Base-by-base conservation (phyloP, 1,140 invertebrate genomes). In the Drosophila punjabiensis region DNA sequence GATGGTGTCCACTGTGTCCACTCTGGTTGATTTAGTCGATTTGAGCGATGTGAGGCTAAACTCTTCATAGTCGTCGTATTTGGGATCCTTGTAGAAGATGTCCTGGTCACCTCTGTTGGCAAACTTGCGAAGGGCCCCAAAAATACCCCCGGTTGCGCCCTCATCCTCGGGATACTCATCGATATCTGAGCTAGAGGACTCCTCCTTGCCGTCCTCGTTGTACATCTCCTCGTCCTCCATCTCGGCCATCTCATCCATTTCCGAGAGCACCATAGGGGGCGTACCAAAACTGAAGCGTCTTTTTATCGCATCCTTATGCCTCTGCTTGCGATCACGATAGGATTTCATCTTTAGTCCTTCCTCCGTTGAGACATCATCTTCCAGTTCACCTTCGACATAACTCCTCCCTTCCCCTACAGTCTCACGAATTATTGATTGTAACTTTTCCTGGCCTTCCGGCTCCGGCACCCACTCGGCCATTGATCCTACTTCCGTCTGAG, bases 61-160 rank as follows among this genome's bases (percentile, higher is more conserved):
- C 3, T 4, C 0, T 2, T 37, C 20, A 14, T 20, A 24, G 13
- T n/a, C 11, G 0, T 66, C 64, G 16, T 45, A 64, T 6, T 6
- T 41, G 8, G 39, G 9, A 47, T 67, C 64, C 39, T 11, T 45
- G 9, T 35, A 28, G 59, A 67, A 67, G 13, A 67, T 35, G 2
- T 7, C 24, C 3, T 5, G 10, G 43, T 14, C 13, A 1, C 10
- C 20, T 3, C 7, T 16, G 33, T 0, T 8, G 56, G 11, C 6
- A 30, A 8, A 4, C 3, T 10, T 0, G 28, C 1, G 2, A 10
- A 66, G 28, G 14, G 14, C 28, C 30, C 37, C 35, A 24, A 66
- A 66, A 9, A 66, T 16, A 5, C 30, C 30, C 11, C 16, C 18
- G 11, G 3, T 18, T 33, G 7, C 50, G 5, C 11, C 16, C 6